Base-by-base conservation (phyloP, 1,140 invertebrate genomes). In the Cotesia typhae region DNA sequence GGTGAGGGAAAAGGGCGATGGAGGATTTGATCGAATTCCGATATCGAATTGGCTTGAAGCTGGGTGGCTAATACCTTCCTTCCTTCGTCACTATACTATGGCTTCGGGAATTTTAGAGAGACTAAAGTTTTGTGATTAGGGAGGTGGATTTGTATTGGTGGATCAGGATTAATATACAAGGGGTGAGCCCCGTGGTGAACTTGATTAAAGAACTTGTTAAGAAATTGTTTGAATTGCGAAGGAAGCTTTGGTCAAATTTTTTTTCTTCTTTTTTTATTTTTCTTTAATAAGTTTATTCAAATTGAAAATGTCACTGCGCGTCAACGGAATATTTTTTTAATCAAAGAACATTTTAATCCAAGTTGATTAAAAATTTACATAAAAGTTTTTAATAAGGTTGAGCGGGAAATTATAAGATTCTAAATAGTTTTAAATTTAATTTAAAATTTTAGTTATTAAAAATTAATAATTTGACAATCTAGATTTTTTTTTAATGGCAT, bases 21-120 rank as follows among this genome's bases (percentile, higher is more conserved):
- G 80, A 83, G 81, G 80, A 85, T 81, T 83, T 82, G 82, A 85
- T 85, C 82, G 84, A 83, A 85, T 84, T 84, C 81, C 82, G 77
- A 84, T 84, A 83, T 79, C 81, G 79, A 84, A 83, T 84, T 83
- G 82, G 81, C 80, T 67, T 65, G 28, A 70, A 67, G 10, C 41
- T 47, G 41, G 53, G 64, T 7, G 53, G 61, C 51, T 61, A 55
- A 64, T 71, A 66, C 35, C 12, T 20, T 65, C 28, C 2, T 28
- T 28, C 28, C 28, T 28, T 28, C 28, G 28, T 28, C 28, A 1
- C 28, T 1, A 28, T 20, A 17, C 57, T 74, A 65, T 67, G 74
- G 70, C 74, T 72, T 75, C 67, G 14, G 59, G 60, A 72, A 75
- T 75, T 75, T 75, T 75, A 59, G 59, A 47, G 41, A 65, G 55